Evolutionary conservation across 2,888 invertebrate species (phyloP).

Genomic region (Callyntrura sp.): DNA sequence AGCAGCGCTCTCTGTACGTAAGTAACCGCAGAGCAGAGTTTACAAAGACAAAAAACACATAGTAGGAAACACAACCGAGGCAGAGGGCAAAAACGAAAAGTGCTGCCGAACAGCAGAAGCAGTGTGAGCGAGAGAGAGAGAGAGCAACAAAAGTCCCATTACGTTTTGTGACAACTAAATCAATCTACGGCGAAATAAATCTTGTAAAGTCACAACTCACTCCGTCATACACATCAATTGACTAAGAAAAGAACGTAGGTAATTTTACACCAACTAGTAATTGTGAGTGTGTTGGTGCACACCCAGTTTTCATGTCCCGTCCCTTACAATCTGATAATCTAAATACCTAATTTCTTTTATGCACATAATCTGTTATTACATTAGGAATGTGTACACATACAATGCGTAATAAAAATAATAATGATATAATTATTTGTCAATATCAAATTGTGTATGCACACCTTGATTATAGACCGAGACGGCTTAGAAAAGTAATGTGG

Average conservation of each 20-base stretch:
- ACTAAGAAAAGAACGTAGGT: neutral
- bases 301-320: constrained; percentile 30
- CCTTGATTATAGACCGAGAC: constrained; percentile 23
- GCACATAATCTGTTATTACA: constrained; percentile 17
- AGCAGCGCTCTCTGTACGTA: too few species aligned
- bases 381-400: constrained; percentile 3
- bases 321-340: constrained; percentile 45
- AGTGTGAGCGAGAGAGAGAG: too few species aligned
- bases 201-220: constrained; percentile 31
- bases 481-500: too few species aligned
- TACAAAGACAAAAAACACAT: constrained; percentile 7
- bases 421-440: constrained; percentile 56
- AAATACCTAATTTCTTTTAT: constrained; percentile 24
- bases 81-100: neutral
- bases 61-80: constrained; percentile 12
- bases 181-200: constrained; percentile 63
- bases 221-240: neutral
- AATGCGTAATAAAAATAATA: constrained; percentile 39
- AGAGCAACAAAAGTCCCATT: constrained; percentile 31
- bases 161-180: constrained; percentile 68
- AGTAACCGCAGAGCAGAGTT: too few species aligned
- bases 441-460: constrained; percentile 50
- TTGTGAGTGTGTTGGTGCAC: constrained; percentile 23
- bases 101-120: neutral
- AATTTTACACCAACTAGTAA: constrained; percentile 54